These are phyloP conservation scores for Antrozous pallidus DNA, from an alignment of 2,797 vertebrate genomes.

Conservation along the genomic window DNA sequence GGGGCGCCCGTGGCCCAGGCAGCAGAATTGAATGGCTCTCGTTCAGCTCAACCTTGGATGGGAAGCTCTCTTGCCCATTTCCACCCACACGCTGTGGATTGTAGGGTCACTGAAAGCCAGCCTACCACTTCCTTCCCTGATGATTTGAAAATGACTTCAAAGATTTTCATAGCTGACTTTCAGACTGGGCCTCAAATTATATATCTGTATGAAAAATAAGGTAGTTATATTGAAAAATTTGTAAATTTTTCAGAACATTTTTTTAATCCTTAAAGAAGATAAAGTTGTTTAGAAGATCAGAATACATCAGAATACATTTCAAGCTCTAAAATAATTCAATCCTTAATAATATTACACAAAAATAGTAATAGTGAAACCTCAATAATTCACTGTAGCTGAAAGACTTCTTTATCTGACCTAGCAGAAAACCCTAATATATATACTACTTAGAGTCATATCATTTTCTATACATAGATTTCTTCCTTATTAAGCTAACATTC, in stretches of 20 bases:
- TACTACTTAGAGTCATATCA: not conserved
- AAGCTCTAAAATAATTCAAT: conserved; percentile 23
- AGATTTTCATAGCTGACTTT: not conserved
- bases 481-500: not conserved
- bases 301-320: not conserved
- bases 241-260: not conserved
- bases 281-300: not conserved
- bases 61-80: fast-evolving
- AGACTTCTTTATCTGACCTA: not conserved
- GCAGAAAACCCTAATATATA: not conserved
- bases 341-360: not conserved
- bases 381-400: not conserved
- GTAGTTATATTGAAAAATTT: not conserved
- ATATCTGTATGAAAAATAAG: not conserved
- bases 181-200: not conserved
- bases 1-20: conserved; percentile 20
- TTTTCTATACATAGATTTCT: not conserved
- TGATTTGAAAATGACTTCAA: not conserved
- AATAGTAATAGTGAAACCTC: not conserved
- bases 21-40: not conserved
- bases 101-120: too few species aligned
- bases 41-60: not conserved
- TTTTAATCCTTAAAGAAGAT: not conserved
- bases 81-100: fast-evolving
- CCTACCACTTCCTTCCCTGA: not conserved